phyloP scores from a whole-genome alignment of 2,888 invertebrate species.

The Aspidapion aeneum region DNA sequence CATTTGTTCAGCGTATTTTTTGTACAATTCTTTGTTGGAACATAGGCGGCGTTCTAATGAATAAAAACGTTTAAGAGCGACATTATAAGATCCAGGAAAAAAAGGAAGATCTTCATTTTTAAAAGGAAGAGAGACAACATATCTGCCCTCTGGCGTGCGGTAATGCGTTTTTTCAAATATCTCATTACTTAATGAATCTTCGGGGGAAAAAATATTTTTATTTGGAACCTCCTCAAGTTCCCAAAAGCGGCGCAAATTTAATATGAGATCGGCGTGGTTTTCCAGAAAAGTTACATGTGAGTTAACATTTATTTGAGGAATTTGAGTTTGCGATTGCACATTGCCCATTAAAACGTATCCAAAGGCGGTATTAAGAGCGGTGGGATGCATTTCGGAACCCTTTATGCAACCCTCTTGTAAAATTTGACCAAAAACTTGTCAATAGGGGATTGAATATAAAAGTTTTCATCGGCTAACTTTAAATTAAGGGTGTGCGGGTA shows the following conservation, averaged over 20 bases:
- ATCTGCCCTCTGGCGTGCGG: not conserved
- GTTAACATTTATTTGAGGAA: not conserved
- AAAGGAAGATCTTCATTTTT: not conserved
- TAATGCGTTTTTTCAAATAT: not conserved
- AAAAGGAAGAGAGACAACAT: not conserved
- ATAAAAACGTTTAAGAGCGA: no score
- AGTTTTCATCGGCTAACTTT: not conserved
- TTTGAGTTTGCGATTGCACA: not conserved
- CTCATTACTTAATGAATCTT: not conserved
- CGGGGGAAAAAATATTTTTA: not conserved
- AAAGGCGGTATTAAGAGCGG: not conserved
- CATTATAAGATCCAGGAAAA: not conserved
- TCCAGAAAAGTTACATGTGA: not conserved
- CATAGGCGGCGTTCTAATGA: not conserved
- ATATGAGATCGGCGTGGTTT: not conserved
- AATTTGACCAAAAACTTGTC: not conserved
- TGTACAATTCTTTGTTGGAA: not conserved
- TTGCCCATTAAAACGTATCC: not conserved
- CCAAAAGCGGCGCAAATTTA: not conserved
- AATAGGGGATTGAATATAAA: not conserved
- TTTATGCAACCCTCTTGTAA: not conserved
- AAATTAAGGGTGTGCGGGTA: not conserved
- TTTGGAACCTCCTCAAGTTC: not conserved
- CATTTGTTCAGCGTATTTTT: not conserved
- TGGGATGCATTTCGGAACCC: not conserved